Evolutionary conservation across 2,888 invertebrate genomes (phyloP).

Genomic region (Anarsia innoxiella): DNA sequence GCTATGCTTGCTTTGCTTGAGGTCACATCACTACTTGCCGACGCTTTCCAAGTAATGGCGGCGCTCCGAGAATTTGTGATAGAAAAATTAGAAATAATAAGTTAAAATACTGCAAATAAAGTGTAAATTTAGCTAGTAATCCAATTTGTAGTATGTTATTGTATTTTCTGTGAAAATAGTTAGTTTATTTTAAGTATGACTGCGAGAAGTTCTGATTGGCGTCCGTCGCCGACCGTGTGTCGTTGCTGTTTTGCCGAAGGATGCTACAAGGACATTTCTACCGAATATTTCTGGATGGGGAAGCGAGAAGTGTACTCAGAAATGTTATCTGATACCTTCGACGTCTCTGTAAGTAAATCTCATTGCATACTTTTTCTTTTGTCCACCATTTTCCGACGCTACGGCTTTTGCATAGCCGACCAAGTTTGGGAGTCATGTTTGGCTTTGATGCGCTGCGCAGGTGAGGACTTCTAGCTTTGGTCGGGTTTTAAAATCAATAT

Average conservation of each 20-base stretch:
- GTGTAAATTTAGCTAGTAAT: slow-evolving; percentile 22
- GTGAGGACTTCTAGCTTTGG: slow-evolving; percentile 15
- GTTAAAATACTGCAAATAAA: slow-evolving; percentile 11
- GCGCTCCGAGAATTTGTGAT: slow-evolving; percentile 12
- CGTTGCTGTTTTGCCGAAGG: slow-evolving; percentile 64
- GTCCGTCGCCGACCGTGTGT: slow-evolving; percentile 62
- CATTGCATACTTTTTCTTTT: too few species aligned
- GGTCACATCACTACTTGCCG: slow-evolving; percentile 6
- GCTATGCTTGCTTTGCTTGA: background rate
- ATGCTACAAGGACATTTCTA: slow-evolving; percentile 67
- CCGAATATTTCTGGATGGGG: slow-evolving; percentile 72
- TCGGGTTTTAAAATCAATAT: slow-evolving; percentile 27
- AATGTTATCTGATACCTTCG: slow-evolving; percentile 58
- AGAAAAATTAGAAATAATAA: slow-evolving; percentile 10
- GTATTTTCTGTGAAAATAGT: slow-evolving; percentile 38
- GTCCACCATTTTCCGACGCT: slow-evolving; percentile 45
- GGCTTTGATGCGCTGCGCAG: slow-evolving; percentile 3
- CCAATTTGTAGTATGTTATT: slow-evolving; percentile 26
- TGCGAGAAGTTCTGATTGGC: slow-evolving; percentile 54
- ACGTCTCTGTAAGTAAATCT: slow-evolving; percentile 48
- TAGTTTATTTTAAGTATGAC: slow-evolving; percentile 45
- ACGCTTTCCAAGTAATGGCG: slow-evolving; percentile 14
- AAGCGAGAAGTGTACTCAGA: slow-evolving; percentile 64
- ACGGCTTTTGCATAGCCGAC: too few species aligned
- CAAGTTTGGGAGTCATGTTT: too few species aligned